Evolutionary conservation across 2,888 invertebrate species (phyloP).

Genomic region (Dinocampus coccinellae): DNA sequence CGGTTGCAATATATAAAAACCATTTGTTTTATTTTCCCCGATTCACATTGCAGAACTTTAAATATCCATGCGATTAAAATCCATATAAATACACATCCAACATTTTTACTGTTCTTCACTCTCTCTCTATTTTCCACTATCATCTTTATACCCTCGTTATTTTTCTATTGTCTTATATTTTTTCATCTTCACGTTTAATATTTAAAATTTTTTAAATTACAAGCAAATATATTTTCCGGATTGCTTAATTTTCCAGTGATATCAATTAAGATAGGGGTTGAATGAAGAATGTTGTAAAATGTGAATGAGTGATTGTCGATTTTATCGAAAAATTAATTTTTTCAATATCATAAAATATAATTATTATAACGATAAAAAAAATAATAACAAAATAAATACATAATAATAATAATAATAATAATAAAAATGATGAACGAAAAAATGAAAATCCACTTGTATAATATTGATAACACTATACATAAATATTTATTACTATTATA

Average conservation of each 20-base stretch:
- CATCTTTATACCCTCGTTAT: too few relatives aligned
- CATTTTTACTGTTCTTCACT: not conserved
- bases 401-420: too few relatives aligned
- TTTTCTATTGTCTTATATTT: not conserved
- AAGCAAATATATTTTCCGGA: not conserved
- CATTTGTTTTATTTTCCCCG: not conserved
- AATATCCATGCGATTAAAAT: not conserved
- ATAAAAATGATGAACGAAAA: too few relatives aligned
- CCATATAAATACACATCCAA: not conserved
- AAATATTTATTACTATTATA: slow-evolving; percentile 56
- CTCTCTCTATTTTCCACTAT: not conserved
- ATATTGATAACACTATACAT: slow-evolving; percentile 50
- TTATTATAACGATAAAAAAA: slow-evolving; percentile 32
- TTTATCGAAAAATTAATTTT: slow-evolving; percentile 36
- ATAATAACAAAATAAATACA: too few relatives aligned
- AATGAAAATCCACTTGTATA: slow-evolving; percentile 51
- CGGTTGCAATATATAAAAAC: too few relatives aligned
- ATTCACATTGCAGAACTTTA: not conserved
- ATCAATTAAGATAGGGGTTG: not conserved
- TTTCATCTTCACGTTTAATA: not conserved
- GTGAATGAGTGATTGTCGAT: slow-evolving; percentile 44
- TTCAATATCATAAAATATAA: slow-evolving; percentile 34
- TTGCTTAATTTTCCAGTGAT: not conserved
- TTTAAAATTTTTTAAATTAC: not conserved
- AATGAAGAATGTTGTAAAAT: slow-evolving; percentile 19